Conservation (phyloP, 2,113 vertebrate genomes). For the Taurulus bubalis region DNA sequence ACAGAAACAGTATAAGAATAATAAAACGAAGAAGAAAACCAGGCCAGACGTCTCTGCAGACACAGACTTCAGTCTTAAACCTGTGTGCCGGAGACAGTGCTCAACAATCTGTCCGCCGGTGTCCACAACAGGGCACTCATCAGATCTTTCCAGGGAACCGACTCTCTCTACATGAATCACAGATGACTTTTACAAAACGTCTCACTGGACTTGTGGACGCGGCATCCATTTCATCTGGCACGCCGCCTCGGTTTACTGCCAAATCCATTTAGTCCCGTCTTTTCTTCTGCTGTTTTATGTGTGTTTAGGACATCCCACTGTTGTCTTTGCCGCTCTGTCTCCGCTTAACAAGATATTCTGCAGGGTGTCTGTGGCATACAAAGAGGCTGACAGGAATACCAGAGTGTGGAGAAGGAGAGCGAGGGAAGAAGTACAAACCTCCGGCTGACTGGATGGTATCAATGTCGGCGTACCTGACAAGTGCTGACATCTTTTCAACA, state of each 20-base stretch:
- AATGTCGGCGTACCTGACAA: constrained; percentile 32
- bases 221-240: constrained; percentile 39
- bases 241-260: constrained; percentile 32
- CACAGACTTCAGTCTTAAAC: not conserved
- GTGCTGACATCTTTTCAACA: constrained; percentile 8
- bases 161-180: constrained; percentile 53
- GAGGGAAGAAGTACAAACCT: constrained; percentile 21
- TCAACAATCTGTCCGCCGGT: constrained; percentile 45
- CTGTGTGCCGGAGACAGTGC: constrained; percentile 32
- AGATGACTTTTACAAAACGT: constrained; percentile 55
- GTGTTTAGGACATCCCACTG: constrained; percentile 20
- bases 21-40: not conserved
- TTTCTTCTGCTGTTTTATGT: not conserved
- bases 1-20: not conserved
- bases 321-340: not conserved
- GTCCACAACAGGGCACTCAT: constrained; percentile 64
- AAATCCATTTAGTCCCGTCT: constrained; percentile 22
- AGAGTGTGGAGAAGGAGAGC: not conserved
- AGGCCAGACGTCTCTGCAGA: constrained; percentile 7
- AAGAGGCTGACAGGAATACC: constrained; percentile 41
- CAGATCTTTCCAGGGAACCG: constrained; percentile 46
- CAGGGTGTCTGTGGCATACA: constrained; percentile 25
- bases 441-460: constrained; percentile 14
- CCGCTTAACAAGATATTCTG: constrained; percentile 9
- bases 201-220: constrained; percentile 43